A percentile compares a stretch with the other conserved stretches of the same genome.
Conservation (phyloP, 2,888 invertebrate genomes). For the Pyrocoelia pectoralis region DNA sequence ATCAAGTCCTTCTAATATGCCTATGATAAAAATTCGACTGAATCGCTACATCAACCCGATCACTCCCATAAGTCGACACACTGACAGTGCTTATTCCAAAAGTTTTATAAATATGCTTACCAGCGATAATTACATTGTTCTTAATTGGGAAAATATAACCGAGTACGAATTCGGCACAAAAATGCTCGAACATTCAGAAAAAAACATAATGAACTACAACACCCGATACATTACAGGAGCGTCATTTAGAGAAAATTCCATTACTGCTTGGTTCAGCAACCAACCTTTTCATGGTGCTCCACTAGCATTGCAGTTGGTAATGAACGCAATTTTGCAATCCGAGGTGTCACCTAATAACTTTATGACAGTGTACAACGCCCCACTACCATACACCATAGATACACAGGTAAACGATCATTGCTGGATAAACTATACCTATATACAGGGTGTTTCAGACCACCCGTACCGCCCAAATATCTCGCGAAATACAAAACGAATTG, state of each 20-base stretch:
- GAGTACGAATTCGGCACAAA: background rate
- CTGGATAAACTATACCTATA: background rate
- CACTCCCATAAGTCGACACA: slow-evolving; percentile 46
- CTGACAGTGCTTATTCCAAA: slow-evolving; percentile 47
- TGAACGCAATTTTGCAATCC: slow-evolving; percentile 61
- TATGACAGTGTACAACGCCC: slow-evolving; percentile 68
- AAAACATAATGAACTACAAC: slow-evolving; percentile 48
- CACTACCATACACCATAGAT: slow-evolving; percentile 69
- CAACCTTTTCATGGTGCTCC: slow-evolving; percentile 71
- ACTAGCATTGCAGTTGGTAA: slow-evolving; percentile 67
- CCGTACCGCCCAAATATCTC: too few relatives aligned
- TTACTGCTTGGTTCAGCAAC: slow-evolving; percentile 80
- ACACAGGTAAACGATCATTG: slow-evolving; percentile 61
- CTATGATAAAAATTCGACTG: slow-evolving; percentile 64
- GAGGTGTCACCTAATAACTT: slow-evolving; percentile 43
- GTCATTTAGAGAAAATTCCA: slow-evolving; percentile 59
- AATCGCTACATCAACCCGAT: slow-evolving; percentile 58
- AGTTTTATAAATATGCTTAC: slow-evolving; percentile 50
- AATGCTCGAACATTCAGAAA: slow-evolving; percentile 53
- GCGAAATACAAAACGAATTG: too few relatives aligned
- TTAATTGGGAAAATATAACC: slow-evolving; percentile 33
- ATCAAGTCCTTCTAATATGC: slow-evolving; percentile 57
- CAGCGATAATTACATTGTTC: slow-evolving; percentile 13
- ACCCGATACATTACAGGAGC: slow-evolving; percentile 65
- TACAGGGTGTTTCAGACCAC: too few relatives aligned